Conservation (phyloP, 2,113 vertebrate species). For the Triplophysa siluroides region DNA sequence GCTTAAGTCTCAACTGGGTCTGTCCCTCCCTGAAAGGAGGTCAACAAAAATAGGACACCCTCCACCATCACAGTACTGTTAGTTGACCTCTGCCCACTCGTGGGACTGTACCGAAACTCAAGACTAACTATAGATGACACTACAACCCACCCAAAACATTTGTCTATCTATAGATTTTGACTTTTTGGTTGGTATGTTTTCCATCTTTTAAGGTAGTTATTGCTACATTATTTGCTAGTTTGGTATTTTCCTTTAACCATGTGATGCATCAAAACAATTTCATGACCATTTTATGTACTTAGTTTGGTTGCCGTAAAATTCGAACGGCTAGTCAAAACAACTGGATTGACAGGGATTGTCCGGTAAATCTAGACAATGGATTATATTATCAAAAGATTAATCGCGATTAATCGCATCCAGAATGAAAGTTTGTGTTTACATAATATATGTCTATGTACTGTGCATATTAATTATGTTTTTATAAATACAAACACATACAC, state of each 20-base stretch:
- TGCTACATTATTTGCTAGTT: no score
- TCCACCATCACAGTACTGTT: background rate
- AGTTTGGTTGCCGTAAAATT: constrained; percentile 18
- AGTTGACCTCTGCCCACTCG: constrained; percentile 22
- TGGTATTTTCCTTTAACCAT: no score
- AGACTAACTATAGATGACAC: background rate
- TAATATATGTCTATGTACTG: no score
- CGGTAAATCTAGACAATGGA: constrained; percentile 3
- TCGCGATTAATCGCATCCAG: no score
- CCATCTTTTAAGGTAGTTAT: background rate
- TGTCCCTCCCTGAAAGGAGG: constrained; percentile 11
- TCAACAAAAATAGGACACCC: constrained; percentile 6
- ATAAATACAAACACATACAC: no score
- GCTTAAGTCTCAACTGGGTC: constrained; percentile 5
- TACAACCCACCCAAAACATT: background rate
- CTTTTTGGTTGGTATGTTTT: background rate
- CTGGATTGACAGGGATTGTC: constrained; percentile 17
- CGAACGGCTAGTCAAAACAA: background rate
- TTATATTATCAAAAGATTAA: no score
- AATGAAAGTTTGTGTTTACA: no score
- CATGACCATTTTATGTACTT: background rate
- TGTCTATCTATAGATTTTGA: background rate
- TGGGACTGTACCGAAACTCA: constrained; percentile 12
- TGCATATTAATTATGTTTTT: no score
- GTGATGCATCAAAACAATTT: no score